Evolutionary conservation across 1,140 invertebrate genomes (phyloP).

Genomic region (Zaprionus davidi): DNA sequence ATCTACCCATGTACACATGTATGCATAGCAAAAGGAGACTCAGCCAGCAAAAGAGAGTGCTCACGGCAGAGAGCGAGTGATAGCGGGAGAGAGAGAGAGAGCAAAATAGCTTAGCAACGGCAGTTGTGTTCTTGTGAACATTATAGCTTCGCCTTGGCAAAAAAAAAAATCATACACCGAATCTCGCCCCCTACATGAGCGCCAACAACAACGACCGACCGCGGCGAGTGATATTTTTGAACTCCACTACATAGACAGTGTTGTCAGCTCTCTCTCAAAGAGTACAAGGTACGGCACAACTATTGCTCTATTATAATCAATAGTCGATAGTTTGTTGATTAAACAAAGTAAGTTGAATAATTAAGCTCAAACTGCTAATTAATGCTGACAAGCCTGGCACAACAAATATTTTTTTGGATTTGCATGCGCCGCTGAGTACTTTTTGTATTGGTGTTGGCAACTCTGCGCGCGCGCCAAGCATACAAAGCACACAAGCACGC

Average conservation of each 20-base stretch:
- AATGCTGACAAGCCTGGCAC: slow-evolving; percentile 43
- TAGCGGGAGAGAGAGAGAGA: slow-evolving; percentile 16
- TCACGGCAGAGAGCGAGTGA: slow-evolving; percentile 11
- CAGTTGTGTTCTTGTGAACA: slow-evolving; percentile 65
- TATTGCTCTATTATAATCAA: slow-evolving; percentile 35
- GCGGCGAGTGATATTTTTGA: slow-evolving; percentile 70
- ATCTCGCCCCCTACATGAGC: slow-evolving; percentile 61
- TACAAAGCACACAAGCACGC: slow-evolving; percentile 54
- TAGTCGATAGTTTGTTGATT: slow-evolving; percentile 18
- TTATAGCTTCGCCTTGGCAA: slow-evolving; percentile 70
- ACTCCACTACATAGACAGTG: slow-evolving; percentile 71
- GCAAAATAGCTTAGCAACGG: slow-evolving; percentile 60
- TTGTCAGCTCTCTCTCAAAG: slow-evolving; percentile 37
- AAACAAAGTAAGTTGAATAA: slow-evolving; percentile 37
- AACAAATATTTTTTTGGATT: slow-evolving; percentile 44
- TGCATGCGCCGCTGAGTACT: slow-evolving; percentile 37
- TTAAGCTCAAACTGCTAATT: slow-evolving; percentile 45
- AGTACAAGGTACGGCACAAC: background rate
- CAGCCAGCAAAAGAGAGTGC: slow-evolving; percentile 19
- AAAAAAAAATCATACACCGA: slow-evolving; percentile 50
- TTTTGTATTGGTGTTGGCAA: slow-evolving; percentile 56
- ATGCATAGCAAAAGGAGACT: slow-evolving; percentile 41
- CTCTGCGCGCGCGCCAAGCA: slow-evolving; percentile 65
- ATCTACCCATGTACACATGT: background rate
- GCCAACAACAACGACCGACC: slow-evolving; percentile 26